These are phyloP conservation scores for Sycophila texana DNA, from an alignment of 2,888 invertebrate genomes.

Conservation along the genomic window DNA sequence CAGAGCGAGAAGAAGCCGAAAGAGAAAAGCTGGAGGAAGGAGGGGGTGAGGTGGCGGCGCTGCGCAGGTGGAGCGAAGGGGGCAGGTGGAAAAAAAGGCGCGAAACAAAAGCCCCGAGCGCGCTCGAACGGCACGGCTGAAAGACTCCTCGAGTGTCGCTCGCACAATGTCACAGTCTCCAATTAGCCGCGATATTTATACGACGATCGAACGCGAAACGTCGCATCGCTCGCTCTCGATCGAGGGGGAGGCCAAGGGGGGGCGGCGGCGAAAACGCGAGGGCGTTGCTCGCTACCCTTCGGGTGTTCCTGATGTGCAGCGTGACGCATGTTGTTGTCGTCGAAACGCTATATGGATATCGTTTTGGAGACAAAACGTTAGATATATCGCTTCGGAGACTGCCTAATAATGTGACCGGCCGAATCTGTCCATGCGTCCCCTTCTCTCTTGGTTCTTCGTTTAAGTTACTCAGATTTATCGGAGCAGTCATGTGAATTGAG, in stretches of 20 bases:
- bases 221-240: slow-evolving; percentile 1
- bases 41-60: neutral
- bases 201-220: slow-evolving; percentile 32
- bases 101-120: slow-evolving; percentile 57
- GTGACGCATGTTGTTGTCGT: slow-evolving; percentile 4
- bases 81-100: slow-evolving; percentile 62
- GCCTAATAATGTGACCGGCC: slow-evolving; percentile 20
- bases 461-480: too few species aligned
- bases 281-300: neutral
- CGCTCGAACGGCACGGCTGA: slow-evolving; percentile 66
- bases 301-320: neutral
- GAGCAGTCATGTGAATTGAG: neutral
- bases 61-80: slow-evolving; percentile 54
- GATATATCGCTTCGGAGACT: slow-evolving; percentile 1
- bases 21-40: neutral
- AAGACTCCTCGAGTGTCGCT: slow-evolving; percentile 65
- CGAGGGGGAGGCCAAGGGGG: neutral
- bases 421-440: neutral
- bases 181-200: slow-evolving; percentile 74
- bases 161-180: slow-evolving; percentile 69
- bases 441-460: neutral
- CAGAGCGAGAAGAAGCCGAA: slow-evolving; percentile 54
- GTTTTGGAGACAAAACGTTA: too few species aligned
- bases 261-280: neutral
- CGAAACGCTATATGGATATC: neutral